Conservation (phyloP, 2,888 invertebrate species). For the Conomelus anceps region DNA sequence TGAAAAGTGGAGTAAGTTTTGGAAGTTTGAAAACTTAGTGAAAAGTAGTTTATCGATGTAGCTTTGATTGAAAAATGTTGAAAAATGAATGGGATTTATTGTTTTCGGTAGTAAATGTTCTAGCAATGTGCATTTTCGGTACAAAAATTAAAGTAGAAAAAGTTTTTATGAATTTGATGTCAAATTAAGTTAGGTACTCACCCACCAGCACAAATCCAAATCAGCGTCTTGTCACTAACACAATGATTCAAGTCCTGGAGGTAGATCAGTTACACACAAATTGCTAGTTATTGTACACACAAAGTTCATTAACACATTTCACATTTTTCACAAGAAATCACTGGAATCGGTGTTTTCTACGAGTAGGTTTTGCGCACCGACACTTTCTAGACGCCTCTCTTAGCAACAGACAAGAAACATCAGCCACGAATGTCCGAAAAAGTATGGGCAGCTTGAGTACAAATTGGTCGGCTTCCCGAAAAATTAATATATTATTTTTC, state of each 20-base stretch:
- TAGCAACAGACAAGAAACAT: not conserved
- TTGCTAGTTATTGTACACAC: not conserved
- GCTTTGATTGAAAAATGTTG: not conserved
- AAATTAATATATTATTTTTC: conserved; percentile 14
- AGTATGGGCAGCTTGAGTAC: not conserved
- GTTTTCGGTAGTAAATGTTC: not conserved
- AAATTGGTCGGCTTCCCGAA: conserved; percentile 13
- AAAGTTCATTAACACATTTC: not conserved
- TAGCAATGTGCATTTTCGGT: not conserved
- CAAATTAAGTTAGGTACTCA: too few species aligned
- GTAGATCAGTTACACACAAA: not conserved
- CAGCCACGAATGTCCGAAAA: conserved; percentile 3
- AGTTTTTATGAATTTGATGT: not conserved
- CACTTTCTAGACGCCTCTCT: not conserved
- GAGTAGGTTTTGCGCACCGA: not conserved
- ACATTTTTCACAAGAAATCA: not conserved
- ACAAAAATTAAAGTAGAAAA: not conserved
- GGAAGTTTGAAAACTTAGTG: not conserved
- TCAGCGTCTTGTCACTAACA: not conserved
- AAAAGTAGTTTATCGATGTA: not conserved
- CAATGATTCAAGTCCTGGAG: not conserved
- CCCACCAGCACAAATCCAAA: not conserved
- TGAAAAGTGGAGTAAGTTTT: not conserved
- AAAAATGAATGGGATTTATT: not conserved
- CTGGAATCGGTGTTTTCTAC: not conserved